Evolutionary conservation across 2,797 vertebrate species (phyloP).

Genomic region (Hapalemur alaotrensis): DNA sequence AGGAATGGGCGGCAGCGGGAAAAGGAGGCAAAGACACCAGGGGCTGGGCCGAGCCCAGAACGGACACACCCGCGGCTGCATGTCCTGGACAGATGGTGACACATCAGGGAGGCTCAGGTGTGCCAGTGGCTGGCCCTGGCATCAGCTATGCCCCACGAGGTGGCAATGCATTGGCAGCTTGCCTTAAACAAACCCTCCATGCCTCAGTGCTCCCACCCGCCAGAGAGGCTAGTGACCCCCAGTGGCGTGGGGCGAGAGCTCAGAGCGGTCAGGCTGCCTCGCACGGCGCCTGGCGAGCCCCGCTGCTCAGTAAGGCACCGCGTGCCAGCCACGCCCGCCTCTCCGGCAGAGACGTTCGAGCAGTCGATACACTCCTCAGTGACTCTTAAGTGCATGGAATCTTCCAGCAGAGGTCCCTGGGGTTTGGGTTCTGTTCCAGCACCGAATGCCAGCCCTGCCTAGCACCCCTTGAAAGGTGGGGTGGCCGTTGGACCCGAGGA

Average conservation of each 20-base stretch:
- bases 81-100: background rate
- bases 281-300: rapidly evolving
- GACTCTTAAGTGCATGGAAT: background rate
- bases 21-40: background rate
- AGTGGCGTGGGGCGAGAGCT: rapidly evolving
- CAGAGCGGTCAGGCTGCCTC: rapidly evolving
- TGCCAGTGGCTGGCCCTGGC: background rate
- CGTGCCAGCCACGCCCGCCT: rapidly evolving
- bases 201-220: background rate
- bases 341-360: too few relatives aligned
- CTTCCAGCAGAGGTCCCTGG: background rate
- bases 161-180: rapidly evolving
- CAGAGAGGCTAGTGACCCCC: background rate
- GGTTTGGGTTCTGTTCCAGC: background rate
- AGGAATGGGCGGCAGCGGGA: background rate
- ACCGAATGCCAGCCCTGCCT: rapidly evolving
- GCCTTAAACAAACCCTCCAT: background rate
- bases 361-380: rapidly evolving
- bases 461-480: rapidly evolving
- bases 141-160: rapidly evolving
- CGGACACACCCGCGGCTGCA: rapidly evolving
- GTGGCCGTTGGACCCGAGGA: rapidly evolving
- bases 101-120: background rate
- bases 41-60: background rate
- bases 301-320: rapidly evolving